Evolutionary conservation across 2,888 invertebrate species (phyloP), one percentile per base, ranked within the genome.

Genomic region (Yponomeuta sedellus): DNA sequence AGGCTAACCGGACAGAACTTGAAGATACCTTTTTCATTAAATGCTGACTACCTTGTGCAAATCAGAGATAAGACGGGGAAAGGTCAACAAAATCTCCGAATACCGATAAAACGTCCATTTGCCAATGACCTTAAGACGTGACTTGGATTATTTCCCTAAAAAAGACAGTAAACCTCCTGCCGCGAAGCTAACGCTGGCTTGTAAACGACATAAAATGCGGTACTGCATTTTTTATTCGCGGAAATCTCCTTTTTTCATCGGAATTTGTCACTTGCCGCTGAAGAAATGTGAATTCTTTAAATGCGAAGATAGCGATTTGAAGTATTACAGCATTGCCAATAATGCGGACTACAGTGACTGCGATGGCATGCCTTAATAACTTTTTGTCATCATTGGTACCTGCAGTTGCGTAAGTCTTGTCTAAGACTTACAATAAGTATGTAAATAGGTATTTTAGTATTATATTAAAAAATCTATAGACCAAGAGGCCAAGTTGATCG

Each of bases 61-160:
- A 52, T 52, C 12, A 16, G 16, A 52, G 44, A 52, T 52, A 52
- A 52, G 1, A 12, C 44, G 16, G 12, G 12, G 44, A 52, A 52
- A 52, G 44, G 16, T 52, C 44, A 59, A 59, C 58, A 59, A 59
- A 59, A 59, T 59, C 20, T 59, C 12, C 59, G 25, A 59, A 20
- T 59, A 22, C 59, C 20, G 25, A 20, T 22, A 59, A 59, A 59
- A 59, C 20, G 20, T 12, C 59, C 59, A 25, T 20, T 59, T 22
- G 59, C 59, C 59, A 59, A 59, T 59, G 59, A 22, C 59, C 59
- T 4, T 11, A 59, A 22, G 20, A 59, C 59, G 59, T 59, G 59
- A 59, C 25, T 59, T 20, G 58, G 58, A 19, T 19, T 59, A 25
- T 59, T 52, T 52, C 1, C 12, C 44, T 52, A 52, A 59, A 59